Evolutionary conservation across 2,888 invertebrate genomes (phyloP).

Genomic region (Sminthurides aquaticus): DNA sequence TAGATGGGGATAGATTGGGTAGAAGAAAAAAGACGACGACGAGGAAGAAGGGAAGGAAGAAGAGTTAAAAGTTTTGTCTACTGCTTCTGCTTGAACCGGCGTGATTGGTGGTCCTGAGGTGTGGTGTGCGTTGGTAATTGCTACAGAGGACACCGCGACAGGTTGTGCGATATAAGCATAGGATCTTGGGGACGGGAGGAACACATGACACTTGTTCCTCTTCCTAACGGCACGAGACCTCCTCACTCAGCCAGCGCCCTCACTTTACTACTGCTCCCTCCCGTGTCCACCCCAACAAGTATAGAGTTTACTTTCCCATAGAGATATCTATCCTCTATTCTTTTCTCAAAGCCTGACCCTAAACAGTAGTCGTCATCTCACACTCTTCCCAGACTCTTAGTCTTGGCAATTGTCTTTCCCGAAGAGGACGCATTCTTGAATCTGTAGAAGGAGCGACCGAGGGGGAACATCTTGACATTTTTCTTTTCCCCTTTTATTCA

Average conservation of each 20-base stretch:
- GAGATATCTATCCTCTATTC: neutral
- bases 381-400: neutral
- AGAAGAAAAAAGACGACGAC: neutral
- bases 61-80: constrained; percentile 11
- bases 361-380: neutral
- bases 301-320: constrained; percentile 7
- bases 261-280: constrained; percentile 12
- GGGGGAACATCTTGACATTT: too few species aligned
- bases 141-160: constrained; percentile 44
- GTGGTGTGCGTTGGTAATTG: constrained; percentile 43
- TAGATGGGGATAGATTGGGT: too few species aligned
- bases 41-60: constrained; percentile 3
- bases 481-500: too few species aligned
- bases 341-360: neutral
- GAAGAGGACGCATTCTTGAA: neutral
- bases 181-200: constrained; percentile 32
- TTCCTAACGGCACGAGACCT: constrained; percentile 36
- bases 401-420: neutral
- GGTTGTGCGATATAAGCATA: constrained; percentile 42
- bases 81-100: constrained; percentile 24
- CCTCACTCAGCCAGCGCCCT: constrained; percentile 19
- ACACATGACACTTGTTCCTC: constrained; percentile 40
- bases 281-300: too few species aligned
- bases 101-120: constrained; percentile 44
- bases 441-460: too few species aligned